phyloP scores from a whole-genome alignment of 2,888 invertebrate species.

The Apotomis betuletana region DNA sequence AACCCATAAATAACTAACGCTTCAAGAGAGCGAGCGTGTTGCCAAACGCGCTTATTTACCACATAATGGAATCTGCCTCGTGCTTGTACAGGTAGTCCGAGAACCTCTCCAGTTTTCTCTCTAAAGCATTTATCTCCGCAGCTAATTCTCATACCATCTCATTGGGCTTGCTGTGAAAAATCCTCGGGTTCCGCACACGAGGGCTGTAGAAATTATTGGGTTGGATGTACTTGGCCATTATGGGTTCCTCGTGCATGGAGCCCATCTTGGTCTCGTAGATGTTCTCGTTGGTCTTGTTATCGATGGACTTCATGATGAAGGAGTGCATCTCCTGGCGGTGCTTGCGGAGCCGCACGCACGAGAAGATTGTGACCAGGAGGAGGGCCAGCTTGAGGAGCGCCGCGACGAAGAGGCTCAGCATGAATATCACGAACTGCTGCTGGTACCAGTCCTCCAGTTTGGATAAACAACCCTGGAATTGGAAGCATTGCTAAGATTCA shows the following conservation, averaged over 20 bases:
- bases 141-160: slow-evolving; percentile 83
- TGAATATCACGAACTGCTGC: slow-evolving; percentile 87
- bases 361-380: slow-evolving; percentile 87
- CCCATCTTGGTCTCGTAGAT: slow-evolving; percentile 70
- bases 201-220: slow-evolving; percentile 80
- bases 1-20: too few species aligned
- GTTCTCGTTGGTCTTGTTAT: slow-evolving; percentile 71
- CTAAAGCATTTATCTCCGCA: slow-evolving; percentile 82
- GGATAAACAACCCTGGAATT: slow-evolving; percentile 86
- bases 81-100: slow-evolving; percentile 80
- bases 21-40: too few species aligned
- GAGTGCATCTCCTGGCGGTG: slow-evolving; percentile 75
- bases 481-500: slow-evolving; percentile 21
- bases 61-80: slow-evolving; percentile 85
- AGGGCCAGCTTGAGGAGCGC: slow-evolving; percentile 89
- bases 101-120: slow-evolving; percentile 77
- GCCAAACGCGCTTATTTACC: slow-evolving; percentile 64
- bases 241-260: slow-evolving; percentile 68
- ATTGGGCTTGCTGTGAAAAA: slow-evolving; percentile 75
- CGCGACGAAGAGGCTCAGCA: slow-evolving; percentile 85
- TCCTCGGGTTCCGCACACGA: slow-evolving; percentile 73
- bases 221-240: slow-evolving; percentile 75
- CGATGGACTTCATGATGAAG: slow-evolving; percentile 68
- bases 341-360: slow-evolving; percentile 86
- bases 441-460: slow-evolving; percentile 90